A percentile compares a stretch with the other conserved stretches of the same genome.
phyloP scores from a whole-genome alignment of 2,888 invertebrate species.

The Geotrupes spiniger region DNA sequence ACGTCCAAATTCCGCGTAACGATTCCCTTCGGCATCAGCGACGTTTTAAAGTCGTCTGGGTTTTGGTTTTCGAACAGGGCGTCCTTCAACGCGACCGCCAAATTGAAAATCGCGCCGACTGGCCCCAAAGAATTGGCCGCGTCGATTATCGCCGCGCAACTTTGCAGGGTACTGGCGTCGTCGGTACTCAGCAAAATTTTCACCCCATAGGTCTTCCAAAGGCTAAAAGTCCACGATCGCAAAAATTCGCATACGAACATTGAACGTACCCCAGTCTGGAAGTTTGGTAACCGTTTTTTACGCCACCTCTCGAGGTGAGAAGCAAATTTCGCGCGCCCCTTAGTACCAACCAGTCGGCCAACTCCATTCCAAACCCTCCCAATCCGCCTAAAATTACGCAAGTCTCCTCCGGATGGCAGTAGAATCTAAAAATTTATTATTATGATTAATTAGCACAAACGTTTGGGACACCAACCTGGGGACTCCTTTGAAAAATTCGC shows the following conservation, averaged over 20 bases:
- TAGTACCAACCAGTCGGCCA: slow-evolving; percentile 81
- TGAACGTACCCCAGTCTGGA: slow-evolving; percentile 50
- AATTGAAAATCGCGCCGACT: slow-evolving; percentile 85
- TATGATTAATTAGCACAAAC: not conserved
- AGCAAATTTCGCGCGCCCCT: slow-evolving; percentile 78
- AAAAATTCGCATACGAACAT: not conserved
- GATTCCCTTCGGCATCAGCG: slow-evolving; percentile 73
- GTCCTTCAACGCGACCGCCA: slow-evolving; percentile 80
- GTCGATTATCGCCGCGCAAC: slow-evolving; percentile 67
- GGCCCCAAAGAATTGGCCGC: slow-evolving; percentile 63
- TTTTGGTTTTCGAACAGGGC: slow-evolving; percentile 76
- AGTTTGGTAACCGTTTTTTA: slow-evolving; percentile 79
- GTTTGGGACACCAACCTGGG: slow-evolving; percentile 11
- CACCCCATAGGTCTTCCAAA: slow-evolving; percentile 70
- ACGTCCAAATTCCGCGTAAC: slow-evolving; percentile 77
- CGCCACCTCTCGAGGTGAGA: slow-evolving; percentile 76
- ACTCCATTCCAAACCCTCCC: slow-evolving; percentile 90
- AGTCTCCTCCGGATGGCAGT: slow-evolving; percentile 10
- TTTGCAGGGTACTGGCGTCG: slow-evolving; percentile 67
- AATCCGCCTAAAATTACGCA: no score
- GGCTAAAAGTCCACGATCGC: no score
- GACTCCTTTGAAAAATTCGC: slow-evolving; percentile 10
- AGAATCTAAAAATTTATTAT: slow-evolving; percentile 26
- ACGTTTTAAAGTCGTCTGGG: slow-evolving; percentile 63
- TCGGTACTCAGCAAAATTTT: slow-evolving; percentile 65